These are phyloP conservation scores for Holcopasites calliopsidis DNA, from an alignment of 1,140 invertebrate species.

Conservation along the genomic window DNA sequence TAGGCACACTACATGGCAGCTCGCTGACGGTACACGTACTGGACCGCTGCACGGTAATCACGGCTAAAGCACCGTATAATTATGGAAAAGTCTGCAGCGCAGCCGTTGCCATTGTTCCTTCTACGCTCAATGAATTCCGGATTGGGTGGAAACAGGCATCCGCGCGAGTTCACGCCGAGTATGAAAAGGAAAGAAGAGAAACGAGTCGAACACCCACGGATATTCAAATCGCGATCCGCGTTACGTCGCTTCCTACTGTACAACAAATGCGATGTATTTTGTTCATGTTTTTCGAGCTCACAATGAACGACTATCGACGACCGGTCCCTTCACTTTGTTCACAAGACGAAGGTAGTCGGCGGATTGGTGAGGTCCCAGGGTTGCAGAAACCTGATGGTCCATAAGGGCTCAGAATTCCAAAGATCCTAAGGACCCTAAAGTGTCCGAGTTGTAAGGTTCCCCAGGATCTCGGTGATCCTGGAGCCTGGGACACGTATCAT, in stretches of 20 bases:
- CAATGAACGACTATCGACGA: neutral
- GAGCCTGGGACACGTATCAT: no score
- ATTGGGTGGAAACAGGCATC: constrained; percentile 5
- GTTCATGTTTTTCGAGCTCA: neutral
- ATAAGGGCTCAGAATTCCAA: no score
- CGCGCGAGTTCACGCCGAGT: neutral
- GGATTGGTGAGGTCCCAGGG: neutral
- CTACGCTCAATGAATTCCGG: constrained; percentile 13
- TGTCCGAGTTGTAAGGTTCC: no score
- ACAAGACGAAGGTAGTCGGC: neutral
- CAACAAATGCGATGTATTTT: no score
- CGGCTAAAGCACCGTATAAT: constrained; percentile 27
- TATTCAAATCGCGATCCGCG: constrained; percentile 21
- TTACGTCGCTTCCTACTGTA: constrained; percentile 19
- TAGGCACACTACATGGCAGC: neutral
- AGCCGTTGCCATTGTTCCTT: constrained; percentile 17
- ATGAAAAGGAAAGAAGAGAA: neutral
- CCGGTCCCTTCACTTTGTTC: no score
- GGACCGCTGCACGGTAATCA: constrained; percentile 23
- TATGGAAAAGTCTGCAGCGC: constrained; percentile 10
- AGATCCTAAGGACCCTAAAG: no score
- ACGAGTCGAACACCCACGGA: constrained; percentile 13
- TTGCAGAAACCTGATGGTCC: constrained; percentile 11
- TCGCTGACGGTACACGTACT: neutral
- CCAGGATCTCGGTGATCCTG: no score